Base-by-base conservation (phyloP, 2,888 invertebrate species). In the Geophilus truncorum region DNA sequence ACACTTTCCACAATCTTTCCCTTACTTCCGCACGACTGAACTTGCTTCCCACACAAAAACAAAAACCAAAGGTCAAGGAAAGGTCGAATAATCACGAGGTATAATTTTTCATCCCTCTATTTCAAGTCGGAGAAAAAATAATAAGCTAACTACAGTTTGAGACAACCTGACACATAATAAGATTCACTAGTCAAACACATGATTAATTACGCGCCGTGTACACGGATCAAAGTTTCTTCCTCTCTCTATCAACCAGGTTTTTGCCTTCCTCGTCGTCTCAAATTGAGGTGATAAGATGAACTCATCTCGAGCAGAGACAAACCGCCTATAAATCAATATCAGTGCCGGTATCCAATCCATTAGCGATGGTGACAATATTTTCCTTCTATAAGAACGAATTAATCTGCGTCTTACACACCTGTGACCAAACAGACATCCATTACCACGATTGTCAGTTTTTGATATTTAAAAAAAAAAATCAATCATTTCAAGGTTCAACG, bases 331-430 rank as follows among this genome's bases (percentile, higher is more conserved):
- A 70, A 70, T 70, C 70, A 70, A 70, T 70, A 70, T 28, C 25
- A 70, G 12, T 70, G 28, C 23, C 3, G 70, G 25, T 70, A 70
- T 28, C 70, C 70, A 70, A 70, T 70, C 70, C 70, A 70, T 70
- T 70, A 70, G 28, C 70, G 5, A 10, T 5, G 28, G 28, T 28
- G 70, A 70, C 70, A 70, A 70, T 70, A 25, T 70, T 70, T 51
- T 70, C 70, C n/a, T 4, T n/a, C 25, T 10, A 28, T 15, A 70
- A 10, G 70, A 70, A 70, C 9, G 70, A 70, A 70, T 70, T 70
- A 70, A 70, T 70, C 70, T 70, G 70, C 15, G 62, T 70, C 70
- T 70, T n/a, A 28, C 28, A 28, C 70, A 70, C 70, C 70, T 70
- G 70, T 70, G 70, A 28, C 70, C 70, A 70, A 25, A 70, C 70